A percentile compares a stretch with the other conserved stretches of the same genome.
phyloP scores from a whole-genome alignment of 2,888 invertebrate species.

The Xylophagus ater region DNA sequence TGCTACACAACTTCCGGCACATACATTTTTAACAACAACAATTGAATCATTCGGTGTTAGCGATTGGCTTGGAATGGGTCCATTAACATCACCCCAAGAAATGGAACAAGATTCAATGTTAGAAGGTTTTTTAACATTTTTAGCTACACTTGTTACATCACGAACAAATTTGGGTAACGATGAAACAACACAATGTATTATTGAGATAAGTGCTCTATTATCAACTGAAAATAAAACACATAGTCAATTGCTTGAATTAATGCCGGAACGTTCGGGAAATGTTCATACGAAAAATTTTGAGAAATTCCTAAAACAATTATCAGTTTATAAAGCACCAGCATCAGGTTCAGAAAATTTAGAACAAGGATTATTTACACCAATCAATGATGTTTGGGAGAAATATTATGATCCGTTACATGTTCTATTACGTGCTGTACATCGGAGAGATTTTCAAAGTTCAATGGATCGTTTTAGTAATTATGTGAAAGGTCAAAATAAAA shows the following conservation, averaged over 20 bases:
- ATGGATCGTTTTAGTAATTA: constrained; percentile 86
- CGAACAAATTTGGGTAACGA: constrained; percentile 67
- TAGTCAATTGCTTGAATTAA: constrained; percentile 85
- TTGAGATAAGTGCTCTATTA: constrained; percentile 87
- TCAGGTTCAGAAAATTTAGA: constrained; percentile 65
- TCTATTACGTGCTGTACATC: constrained; percentile 76
- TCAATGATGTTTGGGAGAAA: constrained; percentile 78
- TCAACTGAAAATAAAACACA: constrained; percentile 94
- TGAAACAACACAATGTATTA: constrained; percentile 55
- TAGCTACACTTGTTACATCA: constrained; percentile 78
- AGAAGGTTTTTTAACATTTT: constrained; percentile 82
- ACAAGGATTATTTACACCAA: constrained; percentile 81
- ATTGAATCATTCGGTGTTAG: constrained; percentile 85
- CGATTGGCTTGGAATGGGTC: constrained; percentile 73
- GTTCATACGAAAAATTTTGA: constrained; percentile 83
- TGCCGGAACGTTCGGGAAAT: constrained; percentile 94
- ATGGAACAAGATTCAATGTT: constrained; percentile 86
- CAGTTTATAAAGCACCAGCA: constrained; percentile 74
- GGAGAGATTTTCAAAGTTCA: constrained; percentile 86
- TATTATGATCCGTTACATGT: constrained; percentile 93
- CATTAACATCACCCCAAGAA: constrained; percentile 56
- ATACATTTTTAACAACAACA: constrained; percentile 73
- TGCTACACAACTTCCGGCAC: constrained; percentile 75
- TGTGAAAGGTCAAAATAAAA: constrained; percentile 49
- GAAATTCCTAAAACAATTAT: constrained; percentile 68